Evolutionary conservation across 23 tunicate genomes (phyloP), one percentile per base, ranked within the genome.

Genomic region (Aplidium turbinatum): DNA sequence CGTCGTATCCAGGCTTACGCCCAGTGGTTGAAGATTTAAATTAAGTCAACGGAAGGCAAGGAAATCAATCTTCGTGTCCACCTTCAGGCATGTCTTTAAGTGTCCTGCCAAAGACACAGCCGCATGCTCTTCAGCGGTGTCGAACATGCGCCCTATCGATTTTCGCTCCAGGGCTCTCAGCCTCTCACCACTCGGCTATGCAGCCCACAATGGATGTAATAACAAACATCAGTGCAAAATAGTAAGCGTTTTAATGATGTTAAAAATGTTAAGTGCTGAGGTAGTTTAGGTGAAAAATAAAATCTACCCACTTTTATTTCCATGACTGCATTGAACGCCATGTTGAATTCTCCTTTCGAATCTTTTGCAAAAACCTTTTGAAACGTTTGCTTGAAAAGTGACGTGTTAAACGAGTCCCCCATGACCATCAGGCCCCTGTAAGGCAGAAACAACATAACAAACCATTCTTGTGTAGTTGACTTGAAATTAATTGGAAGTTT

Each of bases 381-480:
- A 63, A 83, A 95, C 13, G 99, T 83, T 89, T 95, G 99, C 42
- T 83, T 85, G 86, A 95, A 95, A 11, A 88, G 84, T 4, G 96
- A 79, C 6, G 96, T 78, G 46, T 83, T 89, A 68, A 95, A 95
- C 1, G 96, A 89, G 47, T 95, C 99, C 36, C 96, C 96, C 88
- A 84, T 80, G 52, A 95, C 83, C 87, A 95, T 95, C 46, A 83
- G 30, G 26, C 99, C 99, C 2, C 97, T 90, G 77, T 11, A 70
- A 54, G 16, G 3, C 11, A 27, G 26, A 57, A 62, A 62, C 6
- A 26, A 5, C 20, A 9, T n/a, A 5, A 54, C 20, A 42, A 42
- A 9, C 9, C 48, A 42, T 13, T 9, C 48, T 42, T 42, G 48
- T 9, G 9, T 13, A 42, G 48, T 42, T 9, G 48, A 9, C 9